A percentile compares a stretch with the other conserved stretches of the same genome.
Evolutionary conservation across 1,140 invertebrate species (phyloP).

Genomic region (Drosophila subpulchrella): DNA sequence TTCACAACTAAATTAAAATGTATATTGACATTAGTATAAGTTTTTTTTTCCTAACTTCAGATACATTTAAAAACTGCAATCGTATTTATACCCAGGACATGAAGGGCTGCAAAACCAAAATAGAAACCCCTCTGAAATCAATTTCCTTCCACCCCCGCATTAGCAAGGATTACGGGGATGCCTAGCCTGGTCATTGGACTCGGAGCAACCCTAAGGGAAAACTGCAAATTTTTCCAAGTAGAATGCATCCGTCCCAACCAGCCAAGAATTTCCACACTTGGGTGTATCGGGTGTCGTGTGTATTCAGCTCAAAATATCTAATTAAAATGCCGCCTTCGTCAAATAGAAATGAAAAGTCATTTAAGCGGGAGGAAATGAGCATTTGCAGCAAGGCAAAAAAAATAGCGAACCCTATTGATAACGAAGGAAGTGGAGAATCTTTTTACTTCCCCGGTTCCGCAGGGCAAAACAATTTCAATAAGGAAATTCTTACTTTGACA

Average conservation of each 20-base stretch:
- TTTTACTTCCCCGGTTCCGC: background rate
- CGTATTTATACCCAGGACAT: background rate
- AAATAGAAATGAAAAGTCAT: conserved; percentile 47
- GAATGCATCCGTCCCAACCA: background rate
- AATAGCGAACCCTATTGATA: conserved; percentile 42
- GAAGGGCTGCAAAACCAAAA: conserved; percentile 1
- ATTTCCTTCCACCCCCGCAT: conserved; percentile 1
- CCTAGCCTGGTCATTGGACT: conserved; percentile 1
- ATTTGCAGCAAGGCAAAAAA: background rate
- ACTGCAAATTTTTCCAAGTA: conserved; percentile 11
- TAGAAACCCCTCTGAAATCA: conserved; percentile 5
- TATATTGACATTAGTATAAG: no score
- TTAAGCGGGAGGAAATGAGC: conserved; percentile 32
- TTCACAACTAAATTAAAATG: no score
- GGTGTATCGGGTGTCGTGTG: conserved; percentile 19
- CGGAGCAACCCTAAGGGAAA: conserved; percentile 11
- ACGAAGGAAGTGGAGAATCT: conserved; percentile 1
- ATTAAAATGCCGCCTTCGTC: conserved; percentile 27
- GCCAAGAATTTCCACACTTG: conserved; percentile 17
- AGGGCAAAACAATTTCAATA: conserved; percentile 54
- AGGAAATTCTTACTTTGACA: conserved; percentile 64
- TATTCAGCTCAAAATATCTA: conserved; percentile 33
- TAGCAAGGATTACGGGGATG: conserved; percentile 13
- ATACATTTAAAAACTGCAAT: background rate
- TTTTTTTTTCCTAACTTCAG: no score